Evolutionary conservation across 2,113 vertebrate species (phyloP).

Genomic region (Phocoena sinus): DNA sequence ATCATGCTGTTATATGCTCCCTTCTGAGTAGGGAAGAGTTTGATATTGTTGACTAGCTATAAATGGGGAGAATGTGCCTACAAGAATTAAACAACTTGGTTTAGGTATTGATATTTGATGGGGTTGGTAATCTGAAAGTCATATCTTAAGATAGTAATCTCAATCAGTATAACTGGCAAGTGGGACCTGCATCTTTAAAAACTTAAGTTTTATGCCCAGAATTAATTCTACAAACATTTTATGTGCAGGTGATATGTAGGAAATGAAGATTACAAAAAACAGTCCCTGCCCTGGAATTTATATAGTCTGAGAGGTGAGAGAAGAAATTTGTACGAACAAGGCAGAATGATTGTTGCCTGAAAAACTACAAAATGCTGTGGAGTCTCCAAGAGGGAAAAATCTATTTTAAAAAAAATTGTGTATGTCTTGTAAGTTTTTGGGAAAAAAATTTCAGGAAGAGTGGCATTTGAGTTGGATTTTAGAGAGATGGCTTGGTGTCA

Average conservation of each 20-base stretch:
- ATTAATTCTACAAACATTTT: neutral
- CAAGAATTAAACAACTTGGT: neutral
- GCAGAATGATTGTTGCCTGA: neutral
- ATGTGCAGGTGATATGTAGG: neutral
- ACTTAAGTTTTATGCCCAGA: neutral
- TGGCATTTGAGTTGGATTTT: neutral
- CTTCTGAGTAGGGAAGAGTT: neutral
- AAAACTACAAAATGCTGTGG: neutral
- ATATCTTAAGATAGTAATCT: neutral
- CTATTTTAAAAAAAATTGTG: neutral
- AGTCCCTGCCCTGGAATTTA: neutral
- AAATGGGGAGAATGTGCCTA: neutral
- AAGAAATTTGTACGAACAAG: neutral
- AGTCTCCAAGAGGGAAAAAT: neutral
- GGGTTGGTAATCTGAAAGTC: neutral
- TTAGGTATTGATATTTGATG: neutral
- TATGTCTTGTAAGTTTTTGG: neutral
- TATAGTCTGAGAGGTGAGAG: neutral
- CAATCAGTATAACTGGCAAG: neutral
- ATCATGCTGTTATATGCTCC: neutral
- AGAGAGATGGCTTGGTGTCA: neutral
- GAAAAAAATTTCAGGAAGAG: neutral
- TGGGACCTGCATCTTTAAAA: neutral
- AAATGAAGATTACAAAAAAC: neutral
- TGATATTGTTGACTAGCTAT: neutral